A percentile compares a stretch with the other conserved stretches of the same genome.
These are phyloP conservation scores for Cheilosia soror DNA, from an alignment of 2,888 invertebrate genomes.

Conservation along the genomic window DNA sequence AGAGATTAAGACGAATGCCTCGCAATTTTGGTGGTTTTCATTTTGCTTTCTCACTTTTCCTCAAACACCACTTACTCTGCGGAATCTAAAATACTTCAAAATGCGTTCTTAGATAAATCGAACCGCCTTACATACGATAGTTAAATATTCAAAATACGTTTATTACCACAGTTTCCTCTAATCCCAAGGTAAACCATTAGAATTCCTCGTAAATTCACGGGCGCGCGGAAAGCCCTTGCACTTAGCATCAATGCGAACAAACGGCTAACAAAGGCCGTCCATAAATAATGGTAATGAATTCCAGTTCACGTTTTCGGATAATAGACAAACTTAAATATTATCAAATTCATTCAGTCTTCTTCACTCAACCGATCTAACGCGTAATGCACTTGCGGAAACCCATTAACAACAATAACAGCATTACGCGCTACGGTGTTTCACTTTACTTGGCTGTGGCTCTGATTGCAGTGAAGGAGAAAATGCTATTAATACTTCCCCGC, in stretches of 20 bases:
- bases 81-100: no score
- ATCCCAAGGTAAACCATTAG: neutral
- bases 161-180: neutral
- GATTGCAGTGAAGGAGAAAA: slow-evolving; percentile 53
- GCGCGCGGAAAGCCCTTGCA: slow-evolving; percentile 29
- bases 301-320: slow-evolving; percentile 29
- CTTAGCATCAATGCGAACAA: neutral
- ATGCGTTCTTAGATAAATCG: no score
- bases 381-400: slow-evolving; percentile 64
- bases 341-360: slow-evolving; percentile 41
- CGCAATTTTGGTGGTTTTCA: no score
- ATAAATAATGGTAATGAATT: slow-evolving; percentile 44
- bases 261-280: slow-evolving; percentile 8
- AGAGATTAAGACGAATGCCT: no score
- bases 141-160: neutral
- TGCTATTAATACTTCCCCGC: slow-evolving; percentile 35
- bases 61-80: no score
- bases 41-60: no score
- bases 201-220: neutral
- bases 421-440: slow-evolving; percentile 60
- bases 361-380: slow-evolving; percentile 29
- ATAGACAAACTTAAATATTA: slow-evolving; percentile 50
- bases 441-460: slow-evolving; percentile 10
- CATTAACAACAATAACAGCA: slow-evolving; percentile 63
- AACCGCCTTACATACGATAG: neutral